phyloP scores from a whole-genome alignment of 2,888 invertebrate genomes.

The Lasioglossum vierecki region DNA sequence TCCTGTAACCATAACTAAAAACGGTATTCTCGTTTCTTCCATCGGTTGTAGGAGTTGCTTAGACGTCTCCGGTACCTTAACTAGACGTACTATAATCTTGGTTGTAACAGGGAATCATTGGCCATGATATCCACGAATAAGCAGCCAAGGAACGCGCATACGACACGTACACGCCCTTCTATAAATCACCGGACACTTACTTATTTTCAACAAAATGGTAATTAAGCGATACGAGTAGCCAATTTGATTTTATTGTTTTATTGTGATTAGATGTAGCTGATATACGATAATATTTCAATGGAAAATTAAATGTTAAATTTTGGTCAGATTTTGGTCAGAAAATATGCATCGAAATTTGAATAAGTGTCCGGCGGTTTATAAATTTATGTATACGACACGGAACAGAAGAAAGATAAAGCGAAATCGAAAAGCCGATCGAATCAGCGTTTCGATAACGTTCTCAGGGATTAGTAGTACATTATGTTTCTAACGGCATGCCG shows the following conservation, averaged over 20 bases:
- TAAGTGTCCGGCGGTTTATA: too few species aligned
- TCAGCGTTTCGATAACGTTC: slow-evolving; percentile 3
- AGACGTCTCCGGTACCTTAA: neutral
- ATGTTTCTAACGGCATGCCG: slow-evolving; percentile 20
- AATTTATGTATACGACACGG: neutral
- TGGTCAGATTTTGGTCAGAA: too few species aligned
- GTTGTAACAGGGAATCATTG: neutral
- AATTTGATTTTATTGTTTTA: too few species aligned
- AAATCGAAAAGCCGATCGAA: slow-evolving; percentile 1
- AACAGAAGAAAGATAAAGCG: neutral
- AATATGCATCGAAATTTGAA: too few species aligned
- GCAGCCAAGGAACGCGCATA: neutral
- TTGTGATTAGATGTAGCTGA: too few species aligned
- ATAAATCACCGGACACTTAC: too few species aligned
- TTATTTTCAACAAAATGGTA: too few species aligned
- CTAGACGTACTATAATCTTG: slow-evolving; percentile 42
- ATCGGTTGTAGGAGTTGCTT: neutral
- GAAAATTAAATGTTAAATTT: too few species aligned
- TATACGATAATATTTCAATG: too few species aligned
- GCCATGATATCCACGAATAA: slow-evolving; percentile 6
- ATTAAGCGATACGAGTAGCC: too few species aligned
- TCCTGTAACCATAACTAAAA: slow-evolving; percentile 83
- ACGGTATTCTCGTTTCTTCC: neutral
- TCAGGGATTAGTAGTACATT: slow-evolving; percentile 25
- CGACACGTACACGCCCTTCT: neutral